Conservation (phyloP, 2,888 invertebrate genomes). For the Dermolepida albohirtum region DNA sequence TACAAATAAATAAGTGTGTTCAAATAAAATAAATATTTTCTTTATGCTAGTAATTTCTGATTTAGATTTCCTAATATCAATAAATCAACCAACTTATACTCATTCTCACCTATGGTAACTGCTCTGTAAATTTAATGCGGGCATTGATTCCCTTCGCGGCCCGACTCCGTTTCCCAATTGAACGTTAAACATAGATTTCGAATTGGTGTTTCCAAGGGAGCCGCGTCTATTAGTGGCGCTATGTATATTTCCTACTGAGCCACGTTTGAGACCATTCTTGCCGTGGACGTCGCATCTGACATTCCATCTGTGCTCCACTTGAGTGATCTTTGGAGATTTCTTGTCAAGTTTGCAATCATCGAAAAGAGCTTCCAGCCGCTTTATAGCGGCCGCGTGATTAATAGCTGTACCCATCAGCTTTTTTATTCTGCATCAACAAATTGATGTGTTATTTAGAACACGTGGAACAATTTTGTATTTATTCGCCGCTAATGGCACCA, state of each 20-base stretch:
- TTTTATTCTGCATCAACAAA: slow-evolving; percentile 1
- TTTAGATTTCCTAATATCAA: slow-evolving; percentile 4
- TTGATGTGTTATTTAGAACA: not conserved
- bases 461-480: not conserved
- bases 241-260: slow-evolving; percentile 70
- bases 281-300: slow-evolving; percentile 81
- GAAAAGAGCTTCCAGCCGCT: slow-evolving; percentile 80
- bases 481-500: not conserved
- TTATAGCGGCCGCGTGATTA: slow-evolving; percentile 76
- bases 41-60: not conserved
- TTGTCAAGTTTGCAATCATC: slow-evolving; percentile 73
- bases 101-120: slow-evolving; percentile 56
- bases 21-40: too few species aligned
- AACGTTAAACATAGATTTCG: slow-evolving; percentile 54
- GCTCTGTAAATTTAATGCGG: slow-evolving; percentile 59
- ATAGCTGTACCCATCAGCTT: slow-evolving; percentile 64
- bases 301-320: slow-evolving; percentile 71
- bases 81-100: slow-evolving; percentile 30
- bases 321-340: slow-evolving; percentile 56
- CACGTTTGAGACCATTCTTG: slow-evolving; percentile 66
- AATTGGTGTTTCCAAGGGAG: slow-evolving; percentile 66
- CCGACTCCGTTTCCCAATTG: slow-evolving; percentile 64
- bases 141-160: slow-evolving; percentile 66
- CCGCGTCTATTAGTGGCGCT: slow-evolving; percentile 70
- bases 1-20: too few species aligned